These are phyloP conservation scores for Stylophora pistillata DNA, from an alignment of 64 coral and sea anemone genomes.

Conservation along the genomic window DNA sequence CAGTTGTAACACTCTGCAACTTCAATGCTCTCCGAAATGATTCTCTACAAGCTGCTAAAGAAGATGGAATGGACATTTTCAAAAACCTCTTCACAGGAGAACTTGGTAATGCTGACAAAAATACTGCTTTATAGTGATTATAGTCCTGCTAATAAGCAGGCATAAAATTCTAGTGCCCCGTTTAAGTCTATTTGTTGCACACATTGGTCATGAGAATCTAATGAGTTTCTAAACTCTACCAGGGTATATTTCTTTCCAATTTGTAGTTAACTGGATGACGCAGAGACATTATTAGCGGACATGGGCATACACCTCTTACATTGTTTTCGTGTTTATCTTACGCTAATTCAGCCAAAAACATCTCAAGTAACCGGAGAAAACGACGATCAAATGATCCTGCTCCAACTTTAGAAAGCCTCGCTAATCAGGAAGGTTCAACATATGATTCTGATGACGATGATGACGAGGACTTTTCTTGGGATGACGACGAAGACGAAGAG, in stretches of 20 bases:
- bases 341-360: neutral
- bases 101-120: neutral
- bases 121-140: neutral
- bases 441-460: neutral
- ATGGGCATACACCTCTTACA: neutral
- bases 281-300: neutral
- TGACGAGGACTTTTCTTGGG: neutral
- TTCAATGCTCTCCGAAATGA: conserved; percentile 39
- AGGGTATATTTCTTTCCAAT: too few species aligned
- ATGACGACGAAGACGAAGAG: neutral
- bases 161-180: too few species aligned
- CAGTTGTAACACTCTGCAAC: conserved; percentile 60
- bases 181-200: neutral
- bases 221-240: too few species aligned
- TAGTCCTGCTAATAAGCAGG: too few species aligned
- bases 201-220: too few species aligned
- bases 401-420: neutral
- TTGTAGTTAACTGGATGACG: too few species aligned
- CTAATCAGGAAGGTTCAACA: too few species aligned
- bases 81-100: neutral
- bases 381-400: neutral
- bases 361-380: neutral
- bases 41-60: neutral
- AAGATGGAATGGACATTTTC: neutral
- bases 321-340: neutral